Evolutionary conservation across 2,888 invertebrate genomes (phyloP), one percentile per base, ranked within the genome.

Genomic region (Dasypolia templi): DNA sequence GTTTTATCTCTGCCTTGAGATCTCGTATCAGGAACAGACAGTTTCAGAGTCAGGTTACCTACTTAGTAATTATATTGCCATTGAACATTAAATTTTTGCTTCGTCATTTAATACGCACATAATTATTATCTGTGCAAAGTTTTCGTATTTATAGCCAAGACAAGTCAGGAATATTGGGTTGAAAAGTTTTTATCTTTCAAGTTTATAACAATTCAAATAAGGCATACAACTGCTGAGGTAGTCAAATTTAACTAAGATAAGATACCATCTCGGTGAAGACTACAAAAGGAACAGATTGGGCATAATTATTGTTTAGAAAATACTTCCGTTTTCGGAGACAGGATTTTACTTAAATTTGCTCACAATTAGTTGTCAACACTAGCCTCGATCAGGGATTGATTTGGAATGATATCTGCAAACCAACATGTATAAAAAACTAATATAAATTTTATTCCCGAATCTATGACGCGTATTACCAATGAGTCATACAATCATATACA

Each of bases 241-340:
- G 53, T 72, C 51, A 83, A 72, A 72, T 84, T 84, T 84, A 51
- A 65, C 46, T 75, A 51, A 78, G 85, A 84, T 83, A 81, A 78
- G 69, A 74, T 63, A 65, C 3, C 22, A 14, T 44, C 11, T n/a
- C 6, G 6, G 14, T 55, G 11, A 29, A 64, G 67, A 64, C 55
- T 51, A n/a, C 0, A 49, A 14, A 64, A 64, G 19, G 12, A n/a
- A 72, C 26, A 77, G 74, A 81, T 4, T 44, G 11, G 71, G 9
- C 68, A 77, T 49, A 12, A 61, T 62, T 51, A 39, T 32, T 32
- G 11, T 9, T 14, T 49, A 72, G 12, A 44, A 39, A 11, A n/a
- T n/a, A 17, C n/a, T n/a, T 11, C 1, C 4, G 5, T 32, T 32
- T 64, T 32, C 3, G 7, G 0, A 29, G 3, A 32, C 12, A 22